Percentiles rank a stretch among this genome's conserved stretches.
phyloP scores from a whole-genome alignment of 2,113 vertebrate species.

The Oryzias woworae region DNA sequence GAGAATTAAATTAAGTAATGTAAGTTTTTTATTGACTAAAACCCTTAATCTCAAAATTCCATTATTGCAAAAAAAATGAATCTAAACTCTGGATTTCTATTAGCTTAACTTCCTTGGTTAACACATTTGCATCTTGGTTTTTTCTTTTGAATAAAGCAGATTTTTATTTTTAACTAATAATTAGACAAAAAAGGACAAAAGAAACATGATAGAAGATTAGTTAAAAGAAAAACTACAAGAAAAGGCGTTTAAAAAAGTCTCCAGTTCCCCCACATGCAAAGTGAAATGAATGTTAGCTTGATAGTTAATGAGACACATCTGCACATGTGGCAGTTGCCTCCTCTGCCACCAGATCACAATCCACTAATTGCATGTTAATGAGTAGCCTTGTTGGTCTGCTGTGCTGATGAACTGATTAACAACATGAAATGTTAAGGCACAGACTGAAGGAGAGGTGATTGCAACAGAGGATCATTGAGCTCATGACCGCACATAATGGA shows the following conservation, averaged over 20 bases:
- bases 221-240: too few species aligned
- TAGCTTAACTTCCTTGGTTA: too few species aligned
- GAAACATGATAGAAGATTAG: too few species aligned
- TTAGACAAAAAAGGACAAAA: background rate
- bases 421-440: conserved; percentile 45
- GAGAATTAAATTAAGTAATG: too few species aligned
- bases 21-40: too few species aligned
- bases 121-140: too few species aligned
- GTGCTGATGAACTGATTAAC: conserved; percentile 51
- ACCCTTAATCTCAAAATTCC: too few species aligned
- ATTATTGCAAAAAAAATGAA: too few species aligned
- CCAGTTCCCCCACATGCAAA: background rate
- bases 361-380: conserved; percentile 73
- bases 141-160: too few species aligned
- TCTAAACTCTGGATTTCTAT: too few species aligned
- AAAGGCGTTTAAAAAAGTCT: background rate
- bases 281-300: conserved; percentile 3
- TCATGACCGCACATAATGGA: conserved; percentile 44
- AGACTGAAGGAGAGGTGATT: conserved; percentile 23
- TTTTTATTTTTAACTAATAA: background rate
- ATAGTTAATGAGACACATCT: conserved; percentile 64
- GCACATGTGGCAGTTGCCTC: conserved; percentile 54
- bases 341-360: conserved; percentile 42
- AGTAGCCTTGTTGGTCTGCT: conserved; percentile 55
- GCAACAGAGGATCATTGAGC: conserved; percentile 28